phyloP scores from a whole-genome alignment of 2,797 vertebrate species.

The Toxotes lorentzi region DNA sequence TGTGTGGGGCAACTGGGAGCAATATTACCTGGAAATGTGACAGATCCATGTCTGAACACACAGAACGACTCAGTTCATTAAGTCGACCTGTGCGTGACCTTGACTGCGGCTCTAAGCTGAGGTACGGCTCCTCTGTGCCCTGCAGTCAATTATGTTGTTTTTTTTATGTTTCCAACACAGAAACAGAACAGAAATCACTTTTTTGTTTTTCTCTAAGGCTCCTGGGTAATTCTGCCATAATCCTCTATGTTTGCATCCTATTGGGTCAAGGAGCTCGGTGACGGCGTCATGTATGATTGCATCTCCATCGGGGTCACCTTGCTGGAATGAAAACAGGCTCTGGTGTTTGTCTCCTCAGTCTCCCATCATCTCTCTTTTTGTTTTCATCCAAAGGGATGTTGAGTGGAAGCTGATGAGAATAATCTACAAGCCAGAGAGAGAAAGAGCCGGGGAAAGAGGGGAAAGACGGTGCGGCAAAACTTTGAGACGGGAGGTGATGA shows the following conservation, averaged over 20 bases:
- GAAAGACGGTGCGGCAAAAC: constrained; percentile 59
- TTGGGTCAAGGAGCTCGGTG: constrained; percentile 49
- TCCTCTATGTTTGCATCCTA: constrained; percentile 45
- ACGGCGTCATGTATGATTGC: constrained; percentile 46
- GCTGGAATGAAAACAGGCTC: constrained; percentile 41
- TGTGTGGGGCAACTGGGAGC: background rate
- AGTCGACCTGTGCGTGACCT: constrained; percentile 25
- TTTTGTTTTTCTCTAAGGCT: constrained; percentile 5
- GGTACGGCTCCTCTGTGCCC: constrained; percentile 3
- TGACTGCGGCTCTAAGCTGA: background rate
- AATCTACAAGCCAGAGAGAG: constrained; percentile 78
- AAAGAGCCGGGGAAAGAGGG: constrained; percentile 28
- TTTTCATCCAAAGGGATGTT: constrained; percentile 61
- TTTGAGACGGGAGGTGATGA: constrained; percentile 78
- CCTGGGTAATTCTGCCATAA: constrained; percentile 42
- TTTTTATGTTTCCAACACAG: constrained; percentile 13
- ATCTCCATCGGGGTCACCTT: constrained; percentile 75
- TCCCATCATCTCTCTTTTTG: constrained; percentile 54
- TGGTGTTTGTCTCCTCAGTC: constrained; percentile 36
- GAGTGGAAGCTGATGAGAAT: constrained; percentile 70
- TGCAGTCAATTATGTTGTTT: constrained; percentile 7
- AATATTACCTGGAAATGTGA: background rate
- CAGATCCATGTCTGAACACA: background rate
- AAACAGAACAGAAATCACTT: constrained; percentile 13
- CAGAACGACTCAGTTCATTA: constrained; percentile 3